Conservation (phyloP, 2,888 invertebrate genomes). For the Agrotis puta region DNA sequence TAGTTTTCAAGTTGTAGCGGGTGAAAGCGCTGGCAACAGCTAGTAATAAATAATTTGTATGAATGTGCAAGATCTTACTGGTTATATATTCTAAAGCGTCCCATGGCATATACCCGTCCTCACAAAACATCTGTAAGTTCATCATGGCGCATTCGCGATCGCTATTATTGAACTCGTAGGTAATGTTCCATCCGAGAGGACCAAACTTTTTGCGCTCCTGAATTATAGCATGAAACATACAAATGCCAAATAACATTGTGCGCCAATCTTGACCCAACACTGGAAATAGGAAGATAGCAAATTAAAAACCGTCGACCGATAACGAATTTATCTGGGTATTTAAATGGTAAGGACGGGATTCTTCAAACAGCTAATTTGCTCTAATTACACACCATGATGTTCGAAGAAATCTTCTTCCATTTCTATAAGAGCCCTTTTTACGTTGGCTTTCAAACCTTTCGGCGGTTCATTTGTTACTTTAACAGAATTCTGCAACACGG, state of each 20-base stretch:
- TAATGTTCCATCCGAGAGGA: constrained; percentile 97
- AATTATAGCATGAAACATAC: constrained; percentile 98
- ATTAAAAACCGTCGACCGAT: neutral
- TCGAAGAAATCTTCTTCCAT: constrained; percentile 95
- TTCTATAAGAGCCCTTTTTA: constrained; percentile 95
- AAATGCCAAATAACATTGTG: constrained; percentile 94
- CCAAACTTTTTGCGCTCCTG: constrained; percentile 98
- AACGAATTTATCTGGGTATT: too few species aligned
- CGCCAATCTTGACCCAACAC: constrained; percentile 93
- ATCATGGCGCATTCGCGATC: constrained; percentile 97
- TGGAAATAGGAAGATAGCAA: constrained; percentile 68
- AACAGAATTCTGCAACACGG: constrained; percentile 97
- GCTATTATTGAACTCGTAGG: constrained; percentile 98
- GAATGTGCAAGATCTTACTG: constrained; percentile 83
- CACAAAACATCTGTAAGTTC: constrained; percentile 96
- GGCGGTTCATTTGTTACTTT: constrained; percentile 99
- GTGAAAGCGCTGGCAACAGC: too few species aligned
- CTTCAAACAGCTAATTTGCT: neutral
- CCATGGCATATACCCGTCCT: constrained; percentile 94
- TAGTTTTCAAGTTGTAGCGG: too few species aligned
- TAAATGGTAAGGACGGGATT: too few species aligned
- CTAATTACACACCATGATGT: constrained; percentile 91
- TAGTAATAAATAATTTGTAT: neutral
- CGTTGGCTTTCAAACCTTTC: constrained; percentile 96
- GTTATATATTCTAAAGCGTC: constrained; percentile 97